A percentile compares a stretch with the other conserved stretches of the same genome.
Evolutionary conservation across 30 jellyfish, hydroid and myxozoan species (phyloP).

Genomic region (Morbakka virulenta): DNA sequence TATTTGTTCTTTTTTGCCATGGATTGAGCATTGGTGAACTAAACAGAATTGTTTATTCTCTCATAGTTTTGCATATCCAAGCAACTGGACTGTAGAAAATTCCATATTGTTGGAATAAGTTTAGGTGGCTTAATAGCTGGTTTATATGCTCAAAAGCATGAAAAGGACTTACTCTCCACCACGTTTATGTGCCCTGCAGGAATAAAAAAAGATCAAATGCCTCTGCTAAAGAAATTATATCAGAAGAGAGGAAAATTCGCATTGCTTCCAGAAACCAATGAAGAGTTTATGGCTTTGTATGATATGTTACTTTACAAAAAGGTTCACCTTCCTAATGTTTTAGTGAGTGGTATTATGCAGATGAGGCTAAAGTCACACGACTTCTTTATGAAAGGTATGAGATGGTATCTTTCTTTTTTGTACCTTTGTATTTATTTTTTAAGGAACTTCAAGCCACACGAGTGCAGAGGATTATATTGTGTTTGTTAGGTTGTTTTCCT

Average conservation of each 20-base stretch:
- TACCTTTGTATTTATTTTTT: too few relatives aligned
- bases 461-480: too few relatives aligned
- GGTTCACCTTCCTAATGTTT: slow-evolving; percentile 46
- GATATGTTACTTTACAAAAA: slow-evolving; percentile 46
- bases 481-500: too few relatives aligned
- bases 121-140: slow-evolving; percentile 82
- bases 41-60: background rate
- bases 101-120: slow-evolving; percentile 62
- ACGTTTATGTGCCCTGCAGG: slow-evolving; percentile 65
- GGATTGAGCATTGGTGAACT: background rate
- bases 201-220: too few relatives aligned
- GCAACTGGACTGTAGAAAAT: slow-evolving; percentile 50
- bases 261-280: slow-evolving; percentile 57
- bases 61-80: too few relatives aligned
- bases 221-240: too few relatives aligned
- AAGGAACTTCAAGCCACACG: too few relatives aligned
- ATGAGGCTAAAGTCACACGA: slow-evolving; percentile 36
- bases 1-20: too few relatives aligned
- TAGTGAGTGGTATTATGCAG: slow-evolving; percentile 66
- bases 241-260: too few relatives aligned
- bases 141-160: slow-evolving; percentile 55
- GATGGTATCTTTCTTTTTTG: too few relatives aligned
- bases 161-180: slow-evolving; percentile 26
- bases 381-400: slow-evolving; percentile 49
- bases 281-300: slow-evolving; percentile 48